Evolutionary conservation across 2,113 vertebrate species (phyloP).

Genomic region (Felis chaus): DNA sequence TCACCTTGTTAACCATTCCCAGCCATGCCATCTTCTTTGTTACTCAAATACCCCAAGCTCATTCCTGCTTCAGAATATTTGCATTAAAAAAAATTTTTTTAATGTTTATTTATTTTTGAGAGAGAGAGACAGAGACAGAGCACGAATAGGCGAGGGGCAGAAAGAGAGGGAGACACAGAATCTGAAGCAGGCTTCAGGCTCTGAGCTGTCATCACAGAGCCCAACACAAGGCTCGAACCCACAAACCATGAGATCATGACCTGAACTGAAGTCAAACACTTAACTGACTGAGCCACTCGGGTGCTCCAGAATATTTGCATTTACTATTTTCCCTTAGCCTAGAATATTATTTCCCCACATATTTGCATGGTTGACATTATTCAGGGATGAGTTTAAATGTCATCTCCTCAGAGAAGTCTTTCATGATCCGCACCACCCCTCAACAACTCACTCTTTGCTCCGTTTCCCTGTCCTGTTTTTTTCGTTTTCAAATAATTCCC

Average conservation of each 20-base stretch:
- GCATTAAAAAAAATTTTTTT: no score
- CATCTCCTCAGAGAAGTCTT: not conserved
- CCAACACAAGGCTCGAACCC: no score
- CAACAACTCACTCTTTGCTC: not conserved
- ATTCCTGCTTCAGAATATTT: not conserved
- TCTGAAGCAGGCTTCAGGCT: no score
- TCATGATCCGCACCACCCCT: not conserved
- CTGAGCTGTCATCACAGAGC: no score
- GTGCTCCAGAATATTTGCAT: not conserved
- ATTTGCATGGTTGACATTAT: not conserved
- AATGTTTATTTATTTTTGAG: no score
- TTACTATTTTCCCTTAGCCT: not conserved
- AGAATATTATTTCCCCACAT: not conserved
- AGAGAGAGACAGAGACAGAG: no score
- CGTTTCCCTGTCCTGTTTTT: not conserved
- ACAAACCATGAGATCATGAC: no score
- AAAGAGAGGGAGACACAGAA: no score
- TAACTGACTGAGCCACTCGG: no score
- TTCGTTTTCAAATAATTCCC: not conserved
- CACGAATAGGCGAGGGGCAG: no score
- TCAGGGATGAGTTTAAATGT: not conserved
- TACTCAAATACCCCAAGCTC: not conserved
- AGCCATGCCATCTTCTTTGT: not conserved
- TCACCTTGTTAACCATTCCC: not conserved
- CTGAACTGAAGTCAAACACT: no score